These are phyloP conservation scores for Xestobium rufovillosum DNA, from an alignment of 2,888 invertebrate species.

Conservation along the genomic window DNA sequence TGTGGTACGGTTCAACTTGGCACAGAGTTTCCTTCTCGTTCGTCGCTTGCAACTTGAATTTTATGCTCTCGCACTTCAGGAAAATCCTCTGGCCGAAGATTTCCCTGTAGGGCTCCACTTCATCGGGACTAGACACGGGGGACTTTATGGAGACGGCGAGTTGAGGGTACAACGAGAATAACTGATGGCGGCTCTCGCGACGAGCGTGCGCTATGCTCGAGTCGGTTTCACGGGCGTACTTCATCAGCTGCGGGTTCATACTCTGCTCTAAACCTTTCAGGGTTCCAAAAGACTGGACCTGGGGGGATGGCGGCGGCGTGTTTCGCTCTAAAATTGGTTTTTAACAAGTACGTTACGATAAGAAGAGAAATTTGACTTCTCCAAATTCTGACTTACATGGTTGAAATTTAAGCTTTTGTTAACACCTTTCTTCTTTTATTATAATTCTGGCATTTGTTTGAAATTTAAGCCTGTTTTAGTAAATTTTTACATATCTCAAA, in stretches of 20 bases:
- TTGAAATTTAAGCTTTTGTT: too few species aligned
- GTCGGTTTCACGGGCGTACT: constrained; percentile 87
- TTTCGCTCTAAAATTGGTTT: constrained; percentile 36
- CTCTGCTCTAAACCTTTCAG: constrained; percentile 83
- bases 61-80: constrained; percentile 74
- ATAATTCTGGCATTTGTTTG: too few species aligned
- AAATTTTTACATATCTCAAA: too few species aligned
- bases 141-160: constrained; percentile 45
- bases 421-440: too few species aligned
- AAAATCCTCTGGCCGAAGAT: constrained; percentile 81
- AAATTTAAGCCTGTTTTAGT: neutral
- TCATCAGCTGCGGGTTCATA: constrained; percentile 85
- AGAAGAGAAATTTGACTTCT: too few species aligned
- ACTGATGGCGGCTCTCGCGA: constrained; percentile 68
- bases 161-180: constrained; percentile 66
- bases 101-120: constrained; percentile 71
- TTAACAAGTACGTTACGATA: constrained; percentile 6
- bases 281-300: constrained; percentile 66
- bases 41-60: constrained; percentile 76
- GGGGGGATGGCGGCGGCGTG: constrained; percentile 55
- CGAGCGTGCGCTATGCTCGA: constrained; percentile 74
- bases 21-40: constrained; percentile 64
- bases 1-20: constrained; percentile 91
- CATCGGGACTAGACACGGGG: constrained; percentile 33
- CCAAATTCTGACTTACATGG: too few species aligned